A percentile compares a stretch with the other conserved stretches of the same genome.
Conservation (phyloP, 2,888 invertebrate genomes). For the Ochropleura leucogaster region DNA sequence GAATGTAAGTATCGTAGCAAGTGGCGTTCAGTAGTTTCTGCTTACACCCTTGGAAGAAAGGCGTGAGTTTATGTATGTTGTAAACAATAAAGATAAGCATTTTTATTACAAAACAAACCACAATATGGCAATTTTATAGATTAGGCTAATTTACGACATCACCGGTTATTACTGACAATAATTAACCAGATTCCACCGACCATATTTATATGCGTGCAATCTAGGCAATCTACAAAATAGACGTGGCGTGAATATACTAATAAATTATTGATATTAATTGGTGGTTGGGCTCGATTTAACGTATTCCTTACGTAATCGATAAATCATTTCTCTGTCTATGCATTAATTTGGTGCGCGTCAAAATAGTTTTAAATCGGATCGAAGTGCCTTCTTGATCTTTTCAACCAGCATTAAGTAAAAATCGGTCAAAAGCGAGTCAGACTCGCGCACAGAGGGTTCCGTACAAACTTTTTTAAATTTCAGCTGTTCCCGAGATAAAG, state of each 20-base stretch:
- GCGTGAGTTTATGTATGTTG: no score
- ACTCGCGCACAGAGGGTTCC: no score
- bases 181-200: conserved; percentile 40
- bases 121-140: conserved; percentile 33
- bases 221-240: conserved; percentile 53
- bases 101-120: conserved; percentile 38
- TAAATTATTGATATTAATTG: conserved; percentile 54
- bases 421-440: no score
- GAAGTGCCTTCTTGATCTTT: background rate
- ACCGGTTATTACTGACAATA: conserved; percentile 40
- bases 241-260: conserved; percentile 52
- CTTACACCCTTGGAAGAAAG: no score
- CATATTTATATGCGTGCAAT: conserved; percentile 42
- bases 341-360: background rate
- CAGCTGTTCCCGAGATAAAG: no score
- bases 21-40: no score
- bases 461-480: no score
- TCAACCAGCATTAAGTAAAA: no score
- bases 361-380: background rate
- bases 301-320: conserved; percentile 20
- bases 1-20: no score
- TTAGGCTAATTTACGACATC: conserved; percentile 42
- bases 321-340: conserved; percentile 24
- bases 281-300: conserved; percentile 21
- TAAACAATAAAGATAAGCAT: conserved; percentile 34